Conservation (phyloP, 2,797 vertebrate genomes). For the Cuculus canorus region DNA sequence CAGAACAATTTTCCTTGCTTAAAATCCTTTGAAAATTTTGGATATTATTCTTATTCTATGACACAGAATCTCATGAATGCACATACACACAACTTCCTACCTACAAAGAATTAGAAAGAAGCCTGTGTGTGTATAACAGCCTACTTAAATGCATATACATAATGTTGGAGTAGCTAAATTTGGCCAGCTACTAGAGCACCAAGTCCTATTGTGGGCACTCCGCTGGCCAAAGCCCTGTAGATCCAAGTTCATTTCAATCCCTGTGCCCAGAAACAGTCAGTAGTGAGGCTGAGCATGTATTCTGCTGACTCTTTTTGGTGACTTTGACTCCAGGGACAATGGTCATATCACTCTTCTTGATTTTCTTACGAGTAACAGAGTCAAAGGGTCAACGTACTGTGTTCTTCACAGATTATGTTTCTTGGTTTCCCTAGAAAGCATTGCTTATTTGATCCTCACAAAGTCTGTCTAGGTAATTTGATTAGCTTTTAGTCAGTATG, state of each 20-base stretch:
- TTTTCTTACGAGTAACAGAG: not conserved
- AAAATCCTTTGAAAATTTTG: not conserved
- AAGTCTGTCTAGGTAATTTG: not conserved
- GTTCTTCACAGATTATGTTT: not conserved
- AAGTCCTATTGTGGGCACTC: not conserved
- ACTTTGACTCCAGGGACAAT: not conserved
- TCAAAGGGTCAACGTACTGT: not conserved
- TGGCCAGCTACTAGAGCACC: not conserved
- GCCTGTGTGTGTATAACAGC: not conserved
- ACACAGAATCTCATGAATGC: not conserved
- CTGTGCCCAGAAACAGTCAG: fast-evolving
- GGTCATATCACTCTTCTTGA: not conserved
- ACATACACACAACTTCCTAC: not conserved
- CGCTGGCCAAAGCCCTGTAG: not conserved
- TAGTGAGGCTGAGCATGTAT: not conserved
- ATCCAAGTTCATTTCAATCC: not conserved
- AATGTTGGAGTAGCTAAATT: not conserved
- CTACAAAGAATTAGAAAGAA: not conserved
- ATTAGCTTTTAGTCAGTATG: not conserved
- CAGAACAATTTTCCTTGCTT: not conserved
- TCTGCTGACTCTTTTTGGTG: not conserved
- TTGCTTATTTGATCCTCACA: not conserved
- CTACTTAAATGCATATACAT: not conserved
- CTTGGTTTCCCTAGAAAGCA: not conserved
- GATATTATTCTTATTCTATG: not conserved